phyloP scores from a whole-genome alignment of 1,140 invertebrate species.

The Frieseomelitta varia region DNA sequence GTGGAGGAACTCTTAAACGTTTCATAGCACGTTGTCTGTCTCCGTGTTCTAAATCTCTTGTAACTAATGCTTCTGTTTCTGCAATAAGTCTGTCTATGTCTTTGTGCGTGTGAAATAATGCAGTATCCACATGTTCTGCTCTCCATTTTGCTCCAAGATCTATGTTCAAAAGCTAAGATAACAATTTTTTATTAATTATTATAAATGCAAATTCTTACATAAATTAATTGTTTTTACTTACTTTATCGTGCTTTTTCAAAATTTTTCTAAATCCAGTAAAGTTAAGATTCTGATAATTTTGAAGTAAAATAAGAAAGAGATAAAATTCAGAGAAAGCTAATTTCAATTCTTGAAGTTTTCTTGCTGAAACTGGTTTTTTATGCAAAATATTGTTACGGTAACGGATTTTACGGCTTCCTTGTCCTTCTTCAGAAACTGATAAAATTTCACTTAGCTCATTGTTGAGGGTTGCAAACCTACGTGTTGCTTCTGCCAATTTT shows the following conservation, averaged over 20 bases:
- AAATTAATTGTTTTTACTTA: constrained; percentile 68
- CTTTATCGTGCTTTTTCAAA: constrained; percentile 97
- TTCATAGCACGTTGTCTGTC: constrained; percentile 94
- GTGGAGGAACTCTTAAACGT: constrained; percentile 91
- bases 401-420: constrained; percentile 83
- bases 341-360: constrained; percentile 93
- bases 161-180: constrained; percentile 82
- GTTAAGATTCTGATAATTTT: constrained; percentile 91
- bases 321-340: constrained; percentile 97
- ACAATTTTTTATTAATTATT: neutral
- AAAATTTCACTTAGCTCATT: constrained; percentile 86
- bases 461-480: constrained; percentile 90
- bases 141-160: constrained; percentile 88
- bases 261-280: constrained; percentile 97
- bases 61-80: constrained; percentile 92
- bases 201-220: neutral
- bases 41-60: constrained; percentile 91
- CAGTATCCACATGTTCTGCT: constrained; percentile 89
- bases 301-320: constrained; percentile 90
- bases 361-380: constrained; percentile 82
- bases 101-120: constrained; percentile 93
- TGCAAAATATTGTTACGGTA: constrained; percentile 79
- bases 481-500: constrained; percentile 92
- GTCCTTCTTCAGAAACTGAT: constrained; percentile 77
- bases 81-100: constrained; percentile 93